Percentiles rank a stretch among this genome's conserved stretches.
Evolutionary conservation across 2,888 invertebrate species (phyloP).

Genomic region (Neoaliturus tenellus): DNA sequence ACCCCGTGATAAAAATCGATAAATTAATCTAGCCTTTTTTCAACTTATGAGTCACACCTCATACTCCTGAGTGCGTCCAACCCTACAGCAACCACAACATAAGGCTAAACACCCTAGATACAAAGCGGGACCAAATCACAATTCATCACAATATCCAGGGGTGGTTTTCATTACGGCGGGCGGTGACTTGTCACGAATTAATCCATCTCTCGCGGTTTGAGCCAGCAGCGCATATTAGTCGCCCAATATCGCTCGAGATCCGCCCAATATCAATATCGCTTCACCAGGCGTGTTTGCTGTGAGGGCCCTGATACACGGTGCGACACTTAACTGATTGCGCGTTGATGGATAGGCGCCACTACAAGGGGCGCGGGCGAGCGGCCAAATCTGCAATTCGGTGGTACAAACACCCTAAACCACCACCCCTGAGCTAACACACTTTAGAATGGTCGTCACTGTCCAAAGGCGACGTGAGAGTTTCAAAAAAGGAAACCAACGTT

Average conservation of each 20-base stretch:
- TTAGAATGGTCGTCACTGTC: no score
- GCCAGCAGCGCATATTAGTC: neutral
- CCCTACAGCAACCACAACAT: no score
- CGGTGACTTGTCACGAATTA: neutral
- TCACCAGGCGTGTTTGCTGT: neutral
- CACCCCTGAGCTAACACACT: no score
- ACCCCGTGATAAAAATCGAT: no score
- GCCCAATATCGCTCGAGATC: neutral
- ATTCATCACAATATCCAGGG: neutral
- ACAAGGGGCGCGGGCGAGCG: neutral
- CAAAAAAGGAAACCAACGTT: no score
- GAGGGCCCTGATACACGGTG: neutral
- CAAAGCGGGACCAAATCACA: neutral
- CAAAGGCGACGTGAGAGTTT: no score
- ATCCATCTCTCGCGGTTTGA: neutral
- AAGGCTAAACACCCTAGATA: neutral
- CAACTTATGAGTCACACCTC: no score
- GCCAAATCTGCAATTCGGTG: neutral
- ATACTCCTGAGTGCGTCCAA: no score
- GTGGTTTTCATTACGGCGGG: conserved; percentile 3
- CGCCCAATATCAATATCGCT: neutral
- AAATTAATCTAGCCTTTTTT: no score
- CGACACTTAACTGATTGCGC: neutral
- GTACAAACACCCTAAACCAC: neutral
- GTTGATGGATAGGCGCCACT: neutral